phyloP scores from a whole-genome alignment of 2,888 invertebrate species.

The Linyphia triangularis region DNA sequence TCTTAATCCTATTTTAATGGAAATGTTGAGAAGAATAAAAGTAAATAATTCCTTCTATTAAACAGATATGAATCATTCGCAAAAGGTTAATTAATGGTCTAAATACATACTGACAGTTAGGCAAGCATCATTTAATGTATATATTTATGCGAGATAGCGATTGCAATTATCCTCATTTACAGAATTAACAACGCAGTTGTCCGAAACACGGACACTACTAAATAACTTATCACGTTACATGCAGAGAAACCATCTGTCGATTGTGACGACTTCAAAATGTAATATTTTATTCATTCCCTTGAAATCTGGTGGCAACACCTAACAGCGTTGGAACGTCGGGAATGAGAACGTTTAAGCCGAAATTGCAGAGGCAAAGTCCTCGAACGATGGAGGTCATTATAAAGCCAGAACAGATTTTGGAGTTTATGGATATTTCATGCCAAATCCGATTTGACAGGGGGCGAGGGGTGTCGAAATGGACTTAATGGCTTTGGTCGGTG shows the following conservation, averaged over 20 bases:
- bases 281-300: constrained; percentile 45
- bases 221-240: background rate
- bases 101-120: too few relatives aligned
- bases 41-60: too few relatives aligned
- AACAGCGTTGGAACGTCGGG: background rate
- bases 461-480: background rate
- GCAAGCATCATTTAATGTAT: background rate
- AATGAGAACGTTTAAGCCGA: constrained; percentile 1
- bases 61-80: too few relatives aligned
- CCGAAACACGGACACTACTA: background rate
- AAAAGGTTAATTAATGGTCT: too few relatives aligned
- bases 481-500: background rate
- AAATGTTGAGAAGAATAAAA: too few relatives aligned
- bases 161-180: background rate
- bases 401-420: constrained; percentile 16
- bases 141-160: background rate
- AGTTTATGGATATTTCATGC: constrained; percentile 27
- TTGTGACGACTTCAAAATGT: background rate
- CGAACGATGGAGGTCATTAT: constrained; percentile 6
- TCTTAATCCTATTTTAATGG: too few relatives aligned
- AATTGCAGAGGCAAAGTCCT: background rate
- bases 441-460: background rate
- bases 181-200: background rate
- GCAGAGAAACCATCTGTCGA: background rate
- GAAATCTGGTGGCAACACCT: background rate